Evolutionary conservation across 2,888 invertebrate species (phyloP).

Genomic region (Incurvaria masculella): DNA sequence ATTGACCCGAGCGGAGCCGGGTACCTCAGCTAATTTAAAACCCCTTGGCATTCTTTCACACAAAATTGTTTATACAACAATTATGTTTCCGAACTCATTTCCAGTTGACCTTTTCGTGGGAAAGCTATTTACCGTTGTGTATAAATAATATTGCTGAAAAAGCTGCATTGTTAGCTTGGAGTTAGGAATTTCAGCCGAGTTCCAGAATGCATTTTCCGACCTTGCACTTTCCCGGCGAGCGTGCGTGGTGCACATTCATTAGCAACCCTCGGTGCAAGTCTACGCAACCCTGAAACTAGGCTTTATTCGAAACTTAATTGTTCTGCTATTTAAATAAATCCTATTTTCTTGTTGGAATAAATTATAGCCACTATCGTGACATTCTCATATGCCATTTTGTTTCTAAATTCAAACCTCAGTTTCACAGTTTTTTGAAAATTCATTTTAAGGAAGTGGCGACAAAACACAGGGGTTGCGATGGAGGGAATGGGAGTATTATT

Average conservation of each 20-base stretch:
- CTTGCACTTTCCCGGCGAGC: slow-evolving; percentile 22
- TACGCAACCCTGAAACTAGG: not conserved
- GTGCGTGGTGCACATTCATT: slow-evolving; percentile 18
- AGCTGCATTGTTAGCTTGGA: not conserved
- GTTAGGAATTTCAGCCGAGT: not conserved
- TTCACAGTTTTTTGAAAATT: not conserved
- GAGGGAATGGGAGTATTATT: no score
- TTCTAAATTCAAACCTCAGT: slow-evolving; percentile 1
- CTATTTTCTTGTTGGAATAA: not conserved
- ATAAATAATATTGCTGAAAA: not conserved
- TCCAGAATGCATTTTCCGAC: slow-evolving; percentile 9
- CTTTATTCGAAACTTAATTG: not conserved
- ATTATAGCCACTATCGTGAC: not conserved
- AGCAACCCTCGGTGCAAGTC: slow-evolving; percentile 9
- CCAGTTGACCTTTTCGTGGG: not conserved
- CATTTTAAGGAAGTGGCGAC: no score
- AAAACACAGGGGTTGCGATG: no score
- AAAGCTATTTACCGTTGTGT: not conserved
- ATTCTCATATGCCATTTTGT: not conserved
- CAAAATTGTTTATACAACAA: not conserved
- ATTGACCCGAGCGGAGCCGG: no score
- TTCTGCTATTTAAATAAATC: not conserved
- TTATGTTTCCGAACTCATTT: not conserved
- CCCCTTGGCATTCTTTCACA: no score
- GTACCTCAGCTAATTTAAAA: no score